phyloP scores from a whole-genome alignment of 2,113 vertebrate genomes.

The Delphinapterus leucas region DNA sequence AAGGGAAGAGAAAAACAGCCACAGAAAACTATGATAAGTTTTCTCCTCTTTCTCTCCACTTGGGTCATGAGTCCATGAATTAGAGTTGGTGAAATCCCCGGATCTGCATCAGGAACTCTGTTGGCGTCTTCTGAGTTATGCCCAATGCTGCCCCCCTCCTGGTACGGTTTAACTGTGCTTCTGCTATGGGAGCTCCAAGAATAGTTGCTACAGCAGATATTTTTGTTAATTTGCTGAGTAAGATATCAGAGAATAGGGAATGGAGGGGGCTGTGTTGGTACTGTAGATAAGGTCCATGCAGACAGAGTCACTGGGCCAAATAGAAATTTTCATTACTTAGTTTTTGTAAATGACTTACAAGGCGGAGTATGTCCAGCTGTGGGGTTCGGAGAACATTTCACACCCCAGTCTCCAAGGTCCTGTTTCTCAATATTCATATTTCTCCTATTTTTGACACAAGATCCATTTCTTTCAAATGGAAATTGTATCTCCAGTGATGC shows the following conservation, averaged over 20 bases:
- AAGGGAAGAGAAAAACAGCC: neutral
- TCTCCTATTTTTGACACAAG: neutral
- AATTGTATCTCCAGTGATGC: neutral
- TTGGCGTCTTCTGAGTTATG: neutral
- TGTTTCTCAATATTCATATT: neutral
- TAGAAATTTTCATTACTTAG: neutral
- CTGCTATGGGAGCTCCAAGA: neutral
- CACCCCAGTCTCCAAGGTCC: neutral
- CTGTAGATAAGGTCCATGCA: neutral
- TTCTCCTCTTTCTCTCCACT: neutral
- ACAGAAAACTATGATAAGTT: neutral
- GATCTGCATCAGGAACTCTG: neutral
- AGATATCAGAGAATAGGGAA: neutral
- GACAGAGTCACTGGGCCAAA: neutral
- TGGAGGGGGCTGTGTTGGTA: neutral
- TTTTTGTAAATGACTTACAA: neutral
- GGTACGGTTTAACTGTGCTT: neutral
- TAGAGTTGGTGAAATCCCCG: neutral
- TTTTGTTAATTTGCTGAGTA: neutral
- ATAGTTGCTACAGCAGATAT: neutral
- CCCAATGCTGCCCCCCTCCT: neutral
- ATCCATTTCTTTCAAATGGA: neutral
- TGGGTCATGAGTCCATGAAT: neutral
- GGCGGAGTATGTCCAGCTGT: neutral
- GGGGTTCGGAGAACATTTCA: neutral